Conservation (phyloP, 92 coral and sea anemone species). For the Heliopora coerulea region DNA sequence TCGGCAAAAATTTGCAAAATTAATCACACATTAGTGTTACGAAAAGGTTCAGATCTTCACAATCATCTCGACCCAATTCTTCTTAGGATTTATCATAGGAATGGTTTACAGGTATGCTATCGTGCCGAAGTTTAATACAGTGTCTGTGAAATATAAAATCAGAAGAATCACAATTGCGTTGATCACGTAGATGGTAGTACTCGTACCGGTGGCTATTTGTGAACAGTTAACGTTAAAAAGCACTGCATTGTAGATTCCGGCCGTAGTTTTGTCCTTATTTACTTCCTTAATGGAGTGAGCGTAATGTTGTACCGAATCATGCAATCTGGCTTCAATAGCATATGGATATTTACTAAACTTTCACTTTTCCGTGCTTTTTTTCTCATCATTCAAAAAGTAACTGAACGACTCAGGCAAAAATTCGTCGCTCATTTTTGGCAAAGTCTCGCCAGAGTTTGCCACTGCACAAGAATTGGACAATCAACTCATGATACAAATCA, state of each 20-base stretch:
- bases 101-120: constrained; percentile 20
- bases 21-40: no score
- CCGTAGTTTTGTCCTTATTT: constrained; percentile 40
- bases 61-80: no score
- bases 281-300: constrained; percentile 38
- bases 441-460: constrained; percentile 21
- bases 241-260: constrained; percentile 56
- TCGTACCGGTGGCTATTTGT: constrained; percentile 9
- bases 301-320: constrained; percentile 60
- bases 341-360: constrained; percentile 50
- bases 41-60: no score
- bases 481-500: constrained; percentile 48
- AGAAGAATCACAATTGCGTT: constrained; percentile 35
- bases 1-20: background rate
- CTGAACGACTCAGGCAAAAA: constrained; percentile 62
- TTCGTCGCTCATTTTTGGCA: constrained; percentile 30
- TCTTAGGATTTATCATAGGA: no score
- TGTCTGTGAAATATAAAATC: constrained; percentile 39
- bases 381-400: constrained; percentile 56
- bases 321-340: constrained; percentile 65
- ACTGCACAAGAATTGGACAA: constrained; percentile 13
- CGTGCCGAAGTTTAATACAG: constrained; percentile 43
- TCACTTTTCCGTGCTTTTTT: constrained; percentile 61
- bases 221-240: constrained; percentile 2
- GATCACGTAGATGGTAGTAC: constrained; percentile 31